Conservation (phyloP, 2,888 invertebrate genomes). For the Athalia rosae region DNA sequence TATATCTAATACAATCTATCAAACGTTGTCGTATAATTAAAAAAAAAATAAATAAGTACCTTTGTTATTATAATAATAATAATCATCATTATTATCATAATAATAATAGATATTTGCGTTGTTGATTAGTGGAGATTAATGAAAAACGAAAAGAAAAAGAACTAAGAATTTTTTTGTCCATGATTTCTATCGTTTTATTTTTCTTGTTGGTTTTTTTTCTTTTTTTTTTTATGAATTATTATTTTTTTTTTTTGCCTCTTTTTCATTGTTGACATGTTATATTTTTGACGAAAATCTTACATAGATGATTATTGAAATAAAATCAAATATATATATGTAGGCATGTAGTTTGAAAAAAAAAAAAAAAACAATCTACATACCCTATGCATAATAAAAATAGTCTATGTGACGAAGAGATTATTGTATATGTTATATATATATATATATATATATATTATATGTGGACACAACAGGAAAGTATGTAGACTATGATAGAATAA, state of each 20-base stretch:
- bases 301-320: too few relatives aligned
- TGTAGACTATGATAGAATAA: slow-evolving; percentile 47
- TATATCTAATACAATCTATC: neutral
- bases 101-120: slow-evolving; percentile 61
- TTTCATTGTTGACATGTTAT: neutral
- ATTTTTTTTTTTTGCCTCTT: slow-evolving; percentile 33
- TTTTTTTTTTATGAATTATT: neutral
- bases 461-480: slow-evolving; percentile 39
- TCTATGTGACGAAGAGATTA: slow-evolving; percentile 63
- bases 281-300: too few relatives aligned
- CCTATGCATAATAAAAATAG: neutral
- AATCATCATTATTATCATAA: slow-evolving; percentile 49
- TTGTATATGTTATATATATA: slow-evolving; percentile 45
- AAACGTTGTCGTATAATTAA: slow-evolving; percentile 61
- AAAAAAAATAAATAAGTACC: too few relatives aligned
- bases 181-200: slow-evolving; percentile 7
- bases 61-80: slow-evolving; percentile 65
- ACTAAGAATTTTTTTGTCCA: slow-evolving; percentile 53
- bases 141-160: slow-evolving; percentile 60
- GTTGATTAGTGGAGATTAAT: slow-evolving; percentile 56
- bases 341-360: too few relatives aligned
- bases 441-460: too few relatives aligned
- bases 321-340: too few relatives aligned
- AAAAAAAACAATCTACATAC: too few relatives aligned
- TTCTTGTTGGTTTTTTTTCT: neutral